Base-by-base conservation (phyloP, 2,888 invertebrate genomes). In the Flexamia atlantica region DNA sequence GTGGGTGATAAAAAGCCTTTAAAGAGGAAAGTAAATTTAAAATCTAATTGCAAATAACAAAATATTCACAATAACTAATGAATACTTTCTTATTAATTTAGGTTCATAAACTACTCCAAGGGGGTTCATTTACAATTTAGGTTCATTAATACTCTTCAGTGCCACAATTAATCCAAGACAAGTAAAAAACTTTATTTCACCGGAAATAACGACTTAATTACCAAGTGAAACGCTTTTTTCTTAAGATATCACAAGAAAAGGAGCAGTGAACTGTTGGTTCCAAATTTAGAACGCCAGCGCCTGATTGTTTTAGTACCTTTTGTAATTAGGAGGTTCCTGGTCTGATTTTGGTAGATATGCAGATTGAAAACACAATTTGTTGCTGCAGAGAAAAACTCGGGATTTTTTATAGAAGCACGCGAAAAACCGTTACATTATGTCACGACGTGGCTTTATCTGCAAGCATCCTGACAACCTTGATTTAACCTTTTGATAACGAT, bases 361-460 rank as follows among this genome's bases (percentile, higher is more conserved):
- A 7, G 23, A 57, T 20, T 23, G 23, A 3, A 20, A 57, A 20
- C 57, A 12, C 36, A 7, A 36, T 9, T 36, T 36, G 46, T 12
- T n/a, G 2, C 23, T 57, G 20, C 57, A 23, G 57, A 23, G 23
- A 23, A 57, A 23, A 57, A 36, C 9, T 36, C 5, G 5, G 23
- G 57, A 57, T 57, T 57, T 57, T 46, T 57, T 23, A 20, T n/a
- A 23, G 57, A 57, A 57, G 20, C 57, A 57, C 57, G 57, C 57
- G 57, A 57, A 57, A 57, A 23, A 7, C 4, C 57, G 57, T 57
- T 57, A 23, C 57, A 57, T 57, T 23, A 57, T 17, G 46, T 46
- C 46, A 12, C 20, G 23, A 57, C 57, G 23, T 57, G 7, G 36
- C 57, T 17, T 46, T 46, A 46, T 46, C 46, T 12, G 23, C 23